Percentiles rank a stretch among this genome's conserved stretches.
These are phyloP conservation scores for Athene noctua DNA, from an alignment of 2,113 vertebrate genomes.

Conservation along the genomic window DNA sequence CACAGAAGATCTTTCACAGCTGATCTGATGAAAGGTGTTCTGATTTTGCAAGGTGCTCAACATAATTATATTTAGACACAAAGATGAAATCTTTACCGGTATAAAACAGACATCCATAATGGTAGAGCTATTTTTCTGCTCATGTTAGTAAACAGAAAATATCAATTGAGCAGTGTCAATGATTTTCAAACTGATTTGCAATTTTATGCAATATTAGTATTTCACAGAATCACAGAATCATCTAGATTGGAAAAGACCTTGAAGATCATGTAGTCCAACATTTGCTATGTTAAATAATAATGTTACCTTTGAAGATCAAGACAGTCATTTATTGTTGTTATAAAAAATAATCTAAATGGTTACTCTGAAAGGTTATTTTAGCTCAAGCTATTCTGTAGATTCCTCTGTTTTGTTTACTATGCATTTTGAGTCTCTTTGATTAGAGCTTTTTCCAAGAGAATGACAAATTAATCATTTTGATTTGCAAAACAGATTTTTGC, in stretches of 20 bases:
- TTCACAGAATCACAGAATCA: too few species aligned
- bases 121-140: not conserved
- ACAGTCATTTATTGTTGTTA: not conserved
- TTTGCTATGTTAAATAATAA: not conserved
- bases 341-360: not conserved
- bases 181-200: not conserved
- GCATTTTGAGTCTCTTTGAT: not conserved
- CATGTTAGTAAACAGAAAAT: not conserved
- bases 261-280: too few species aligned
- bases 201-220: not conserved
- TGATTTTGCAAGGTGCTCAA: not conserved
- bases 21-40: not conserved
- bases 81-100: not conserved
- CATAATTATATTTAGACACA: not conserved
- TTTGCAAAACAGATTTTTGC: not conserved
- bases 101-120: not conserved
- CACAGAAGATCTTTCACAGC: not conserved
- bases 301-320: not conserved
- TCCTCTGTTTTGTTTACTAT: not conserved
- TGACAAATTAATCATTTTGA: not conserved
- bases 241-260: too few species aligned
- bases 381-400: not conserved
- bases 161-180: not conserved
- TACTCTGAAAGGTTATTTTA: not conserved
- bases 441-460: not conserved